Base-by-base conservation (phyloP, 2,113 vertebrate species). In the Heliornis fulica region DNA sequence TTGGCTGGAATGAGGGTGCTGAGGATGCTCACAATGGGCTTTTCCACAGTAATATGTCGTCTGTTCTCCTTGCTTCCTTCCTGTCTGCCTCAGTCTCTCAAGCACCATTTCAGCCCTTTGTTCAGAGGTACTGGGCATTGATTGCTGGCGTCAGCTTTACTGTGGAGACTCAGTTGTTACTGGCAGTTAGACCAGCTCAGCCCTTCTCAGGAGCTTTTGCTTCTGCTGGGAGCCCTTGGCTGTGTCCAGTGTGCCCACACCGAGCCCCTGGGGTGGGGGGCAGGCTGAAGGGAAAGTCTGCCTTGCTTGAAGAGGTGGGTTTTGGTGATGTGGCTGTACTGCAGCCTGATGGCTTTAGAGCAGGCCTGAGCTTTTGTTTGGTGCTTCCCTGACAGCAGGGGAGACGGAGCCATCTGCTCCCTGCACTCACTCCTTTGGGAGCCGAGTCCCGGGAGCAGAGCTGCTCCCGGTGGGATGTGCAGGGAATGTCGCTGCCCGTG, bases 371-470 rank as follows among this genome's bases (percentile, higher is more conserved):
- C n/a, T n/a, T n/a, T n/a, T n/a, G n/a, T n/a, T n/a, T n/a, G n/a
- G n/a, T n/a, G n/a, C n/a, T n/a, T n/a, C n/a, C n/a, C n/a, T n/a
- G n/a, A n/a, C n/a, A n/a, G n/a, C n/a, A n/a, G n/a, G n/a, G n/a
- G 53, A 48, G 59, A 36, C 0, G 9, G 61, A 48, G 64, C 1
- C 25, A 43, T 18, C 29, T 1, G 7, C 15, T 70, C 25, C 43
- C 64, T 0, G 5, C 34, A 50, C 34, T 68, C 1, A 2, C n/a
- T n/a, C 1, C 1, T 34, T 12, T 0, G 1, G 56, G 76, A 23
- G 28, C 10, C 3, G 28, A 53, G 50, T n/a, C 59, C 1, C 48
- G 4, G 0, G 10, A 22, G 4, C 2, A 4, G 60, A 59, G 66
- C 56, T 29, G 71, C n/a, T n/a, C n/a, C n/a, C n/a, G n/a, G n/a